Evolutionary conservation across 2,113 vertebrate species (phyloP), one percentile per base, ranked within the genome.

Genomic region (Anarhynchus alexandrinus): DNA sequence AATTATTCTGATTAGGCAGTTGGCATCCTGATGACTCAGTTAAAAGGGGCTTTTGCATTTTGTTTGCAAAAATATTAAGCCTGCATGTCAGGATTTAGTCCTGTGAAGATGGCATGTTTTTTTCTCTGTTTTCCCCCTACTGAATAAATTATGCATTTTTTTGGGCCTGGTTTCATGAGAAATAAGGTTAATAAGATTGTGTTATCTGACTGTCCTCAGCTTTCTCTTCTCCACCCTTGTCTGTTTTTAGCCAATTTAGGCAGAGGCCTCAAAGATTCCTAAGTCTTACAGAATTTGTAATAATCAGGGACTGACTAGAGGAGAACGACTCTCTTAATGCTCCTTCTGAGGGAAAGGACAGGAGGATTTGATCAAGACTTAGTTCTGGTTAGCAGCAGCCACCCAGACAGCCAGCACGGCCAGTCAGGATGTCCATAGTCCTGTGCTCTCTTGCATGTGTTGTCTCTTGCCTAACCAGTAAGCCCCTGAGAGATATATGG

Each of bases 401-500:
- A 38, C 51, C 2, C 0, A 29, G 42, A 8, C 11, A 51, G 43
- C n/a, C 59, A 61, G 23, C 27, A 18, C 0, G 7, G 43, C 21
- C 47, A 25, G 32, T 43, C 3, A 0, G 13, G 13, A 26, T 70
- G n/a, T 5, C 61, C 38, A 4, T 9, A 67, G n/a, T 10, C 25
- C 34, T 54, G 27, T 26, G 54, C 43, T 51, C 36, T 51, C 45
- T 49, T 23, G 13, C 19, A 6, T 2, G 4, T 21, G 30, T 1
- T 61, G 32, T 40, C 23, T 52, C 70, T 64, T 45, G 19, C 10
- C 52, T 17, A 19, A 38, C 4, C 47, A 22, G 29, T 13, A 43
- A 49, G 2, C 13, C 47, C 30, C 0, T 25, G 10, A 38, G 30
- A 32, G 22, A 10, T 26, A 2, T 1, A 1, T 5, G 25, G 36